phyloP scores from a whole-genome alignment of 2,888 invertebrate genomes.

The Diadromus collaris region DNA sequence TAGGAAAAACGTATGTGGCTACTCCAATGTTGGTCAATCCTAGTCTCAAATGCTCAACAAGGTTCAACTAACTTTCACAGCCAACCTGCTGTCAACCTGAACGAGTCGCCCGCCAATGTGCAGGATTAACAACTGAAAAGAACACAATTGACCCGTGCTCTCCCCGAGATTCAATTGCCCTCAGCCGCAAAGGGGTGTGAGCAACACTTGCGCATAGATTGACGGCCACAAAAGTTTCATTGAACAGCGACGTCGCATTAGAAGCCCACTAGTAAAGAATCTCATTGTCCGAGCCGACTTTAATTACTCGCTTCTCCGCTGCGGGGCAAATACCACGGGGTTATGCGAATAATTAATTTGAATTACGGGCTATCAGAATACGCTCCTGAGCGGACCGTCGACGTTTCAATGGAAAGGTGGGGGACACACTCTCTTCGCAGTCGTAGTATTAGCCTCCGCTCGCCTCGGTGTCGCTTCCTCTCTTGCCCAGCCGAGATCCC shows the following conservation, averaged over 20 bases:
- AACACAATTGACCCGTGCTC: not conserved
- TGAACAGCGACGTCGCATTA: constrained; percentile 8
- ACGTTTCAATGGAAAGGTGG: constrained; percentile 69
- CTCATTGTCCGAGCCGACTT: constrained; percentile 46
- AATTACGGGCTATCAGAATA: constrained; percentile 71
- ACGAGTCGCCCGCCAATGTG: not conserved
- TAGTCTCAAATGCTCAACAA: not conserved
- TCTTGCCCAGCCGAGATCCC: constrained; percentile 24
- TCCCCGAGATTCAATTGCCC: not conserved
- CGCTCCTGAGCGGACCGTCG: constrained; percentile 66
- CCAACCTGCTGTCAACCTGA: not conserved
- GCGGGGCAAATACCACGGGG: constrained; percentile 34
- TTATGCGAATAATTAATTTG: constrained; percentile 76
- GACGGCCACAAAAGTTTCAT: constrained; percentile 27
- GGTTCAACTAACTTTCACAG: not conserved
- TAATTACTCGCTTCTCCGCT: constrained; percentile 52
- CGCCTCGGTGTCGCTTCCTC: constrained; percentile 47
- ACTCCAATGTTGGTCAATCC: not conserved
- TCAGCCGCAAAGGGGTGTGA: not conserved
- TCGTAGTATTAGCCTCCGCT: constrained; percentile 48
- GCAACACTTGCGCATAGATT: not conserved
- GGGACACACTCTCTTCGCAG: constrained; percentile 58
- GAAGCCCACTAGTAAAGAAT: constrained; percentile 35
- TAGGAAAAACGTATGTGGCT: not conserved
- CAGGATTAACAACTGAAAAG: not conserved